These are phyloP conservation scores for Zonotrichia albicollis DNA, from an alignment of 2,797 vertebrate genomes.

Conservation along the genomic window DNA sequence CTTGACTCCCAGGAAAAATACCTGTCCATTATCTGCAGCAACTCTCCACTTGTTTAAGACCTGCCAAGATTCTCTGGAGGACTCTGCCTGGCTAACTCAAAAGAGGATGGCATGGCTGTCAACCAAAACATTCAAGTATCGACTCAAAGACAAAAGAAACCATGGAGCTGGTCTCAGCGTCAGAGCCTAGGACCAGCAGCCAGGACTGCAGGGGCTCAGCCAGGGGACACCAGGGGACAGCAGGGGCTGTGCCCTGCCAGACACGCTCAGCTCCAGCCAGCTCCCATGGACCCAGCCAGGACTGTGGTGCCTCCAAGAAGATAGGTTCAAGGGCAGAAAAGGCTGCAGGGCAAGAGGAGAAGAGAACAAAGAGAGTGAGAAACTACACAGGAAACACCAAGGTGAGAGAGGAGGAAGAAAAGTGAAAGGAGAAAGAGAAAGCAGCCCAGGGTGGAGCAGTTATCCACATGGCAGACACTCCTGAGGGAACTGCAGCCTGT, in stretches of 20 bases:
- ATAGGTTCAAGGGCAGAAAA: background rate
- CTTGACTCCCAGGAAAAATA: background rate
- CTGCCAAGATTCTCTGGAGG: background rate
- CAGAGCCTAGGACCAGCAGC: background rate
- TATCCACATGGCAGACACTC: background rate
- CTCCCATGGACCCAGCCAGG: fast-evolving
- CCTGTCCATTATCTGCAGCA: background rate
- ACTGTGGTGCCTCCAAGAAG: fast-evolving
- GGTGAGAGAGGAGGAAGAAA: background rate
- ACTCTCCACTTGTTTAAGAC: background rate
- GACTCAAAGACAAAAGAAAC: background rate
- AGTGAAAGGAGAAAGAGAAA: background rate
- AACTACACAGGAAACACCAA: background rate
- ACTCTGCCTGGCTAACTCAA: background rate
- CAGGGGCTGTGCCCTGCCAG: background rate
- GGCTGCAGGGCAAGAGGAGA: background rate
- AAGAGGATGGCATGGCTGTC: background rate
- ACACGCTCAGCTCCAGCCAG: fast-evolving
- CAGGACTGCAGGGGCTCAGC: background rate
- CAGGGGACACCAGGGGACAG: too few relatives aligned
- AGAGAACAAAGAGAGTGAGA: background rate
- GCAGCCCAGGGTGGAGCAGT: background rate
- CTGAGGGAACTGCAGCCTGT: background rate
- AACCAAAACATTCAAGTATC: background rate
- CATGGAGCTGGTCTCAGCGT: fast-evolving